phyloP scores from a whole-genome alignment of 2,888 invertebrate genomes.

The Tenthredo amoena region DNA sequence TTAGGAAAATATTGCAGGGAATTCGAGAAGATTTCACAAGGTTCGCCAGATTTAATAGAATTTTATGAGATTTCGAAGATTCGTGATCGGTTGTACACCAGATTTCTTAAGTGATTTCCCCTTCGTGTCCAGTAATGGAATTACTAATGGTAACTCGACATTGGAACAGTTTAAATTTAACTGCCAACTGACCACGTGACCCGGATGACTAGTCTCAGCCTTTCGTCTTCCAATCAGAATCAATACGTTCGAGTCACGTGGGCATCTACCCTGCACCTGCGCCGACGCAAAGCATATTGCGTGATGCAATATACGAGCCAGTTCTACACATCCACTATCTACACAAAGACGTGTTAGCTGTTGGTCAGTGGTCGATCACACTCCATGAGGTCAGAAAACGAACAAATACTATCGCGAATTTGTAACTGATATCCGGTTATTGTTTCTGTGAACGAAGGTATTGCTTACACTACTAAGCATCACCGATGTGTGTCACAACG shows the following conservation, averaged over 20 bases:
- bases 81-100: too few species aligned
- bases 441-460: not conserved
- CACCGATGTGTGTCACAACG: not conserved
- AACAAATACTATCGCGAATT: not conserved
- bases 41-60: too few species aligned
- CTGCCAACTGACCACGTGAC: not conserved
- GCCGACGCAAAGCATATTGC: not conserved
- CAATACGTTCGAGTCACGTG: conserved; percentile 30
- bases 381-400: not conserved
- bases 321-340: not conserved
- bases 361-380: not conserved
- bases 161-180: not conserved
- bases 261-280: not conserved
- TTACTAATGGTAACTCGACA: not conserved
- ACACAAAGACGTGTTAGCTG: not conserved
- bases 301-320: not conserved
- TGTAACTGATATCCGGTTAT: not conserved
- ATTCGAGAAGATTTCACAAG: too few species aligned
- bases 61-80: too few species aligned
- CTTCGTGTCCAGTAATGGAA: not conserved
- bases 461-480: not conserved
- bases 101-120: too few species aligned
- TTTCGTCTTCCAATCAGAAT: conserved; percentile 21
- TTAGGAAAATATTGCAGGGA: too few species aligned
- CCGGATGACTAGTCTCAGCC: not conserved